Evolutionary conservation across 1,140 invertebrate genomes (phyloP).

Genomic region (Pteromalus puparum): DNA sequence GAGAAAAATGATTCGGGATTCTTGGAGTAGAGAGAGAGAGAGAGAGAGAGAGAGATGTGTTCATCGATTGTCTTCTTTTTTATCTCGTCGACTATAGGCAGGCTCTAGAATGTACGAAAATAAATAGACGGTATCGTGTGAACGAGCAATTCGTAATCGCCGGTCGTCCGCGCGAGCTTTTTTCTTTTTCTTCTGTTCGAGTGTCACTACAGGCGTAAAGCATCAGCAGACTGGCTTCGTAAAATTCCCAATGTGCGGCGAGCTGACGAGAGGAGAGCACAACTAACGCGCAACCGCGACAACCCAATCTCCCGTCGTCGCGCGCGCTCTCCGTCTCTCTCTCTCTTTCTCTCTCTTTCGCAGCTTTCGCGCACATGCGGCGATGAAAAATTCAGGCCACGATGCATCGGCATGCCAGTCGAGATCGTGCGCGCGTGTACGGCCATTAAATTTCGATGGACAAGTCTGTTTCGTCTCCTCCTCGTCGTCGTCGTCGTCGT

Average conservation of each 20-base stretch:
- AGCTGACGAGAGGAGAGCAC: not conserved
- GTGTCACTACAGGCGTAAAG: not conserved
- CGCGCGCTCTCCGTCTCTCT: no score
- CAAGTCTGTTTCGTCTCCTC: not conserved
- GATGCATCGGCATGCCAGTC: not conserved
- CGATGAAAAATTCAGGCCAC: conserved; percentile 2
- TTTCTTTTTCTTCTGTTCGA: not conserved
- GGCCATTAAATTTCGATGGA: conserved; percentile 11
- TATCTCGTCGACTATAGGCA: no score
- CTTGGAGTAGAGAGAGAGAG: not conserved
- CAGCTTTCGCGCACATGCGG: no score
- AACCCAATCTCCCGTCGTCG: not conserved
- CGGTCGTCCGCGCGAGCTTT: not conserved
- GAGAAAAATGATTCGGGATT: conserved; percentile 15
- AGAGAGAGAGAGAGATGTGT: not conserved
- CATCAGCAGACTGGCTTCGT: not conserved
- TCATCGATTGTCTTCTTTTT: not conserved
- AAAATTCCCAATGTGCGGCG: not conserved
- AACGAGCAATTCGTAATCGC: not conserved
- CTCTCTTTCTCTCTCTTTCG: no score
- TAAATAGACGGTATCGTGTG: no score
- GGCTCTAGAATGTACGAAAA: no score
- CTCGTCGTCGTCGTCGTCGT: no score
- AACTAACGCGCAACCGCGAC: not conserved
- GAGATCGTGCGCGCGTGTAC: not conserved